Evolutionary conservation across 2,113 vertebrate genomes (phyloP), one percentile per base, ranked within the genome.

Genomic region (Cephalopholis sonnerati): DNA sequence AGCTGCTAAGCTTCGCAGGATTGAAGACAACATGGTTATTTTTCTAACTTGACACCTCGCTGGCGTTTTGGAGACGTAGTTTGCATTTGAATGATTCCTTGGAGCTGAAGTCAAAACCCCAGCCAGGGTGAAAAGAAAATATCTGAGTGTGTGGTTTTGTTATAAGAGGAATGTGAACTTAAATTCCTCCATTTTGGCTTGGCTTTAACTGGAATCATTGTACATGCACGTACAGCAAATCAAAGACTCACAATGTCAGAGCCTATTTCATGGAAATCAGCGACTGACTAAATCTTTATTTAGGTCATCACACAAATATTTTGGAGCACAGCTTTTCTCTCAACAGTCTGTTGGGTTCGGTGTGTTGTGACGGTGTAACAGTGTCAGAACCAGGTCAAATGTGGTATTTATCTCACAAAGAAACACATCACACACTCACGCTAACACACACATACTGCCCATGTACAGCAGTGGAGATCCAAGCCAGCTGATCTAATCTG

Each of bases 401-500:
- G 29, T 22, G 27, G 25, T 1, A n/a, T 63, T 69, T 59, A 69
- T 74, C 44, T 74, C 36, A 25, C 24, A 48, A 62, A 46, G 24
- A 81, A 66, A 54, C 55, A 29, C 57, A 64, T 7, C 24, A 39
- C 46, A 53, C 41, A 58, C 7, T 32, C 24, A 53, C 48, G 22
- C 27, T 36, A 36, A 16, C 68, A 67, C 76, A 17, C 68, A 67
- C 76, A 39, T 22, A 29, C 44, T 32, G n/a, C 25, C 73, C 53
- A 68, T 65, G 59, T 77, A 69, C 58, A 77, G 78, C 68, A 79
- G 63, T 54, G 25, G 55, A 74, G 77, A 77, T 75, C 54, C 25
- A 71, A 73, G 67, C 80, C 77, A 83, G 72, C 63, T 79, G 87
- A 92, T 92, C 89, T 93, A 93, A 93, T 93, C 90, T 86, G 74